Percentiles rank a stretch among this genome's conserved stretches.
Conservation (phyloP, 2,888 invertebrate genomes). For the Diadegma fenestrale region DNA sequence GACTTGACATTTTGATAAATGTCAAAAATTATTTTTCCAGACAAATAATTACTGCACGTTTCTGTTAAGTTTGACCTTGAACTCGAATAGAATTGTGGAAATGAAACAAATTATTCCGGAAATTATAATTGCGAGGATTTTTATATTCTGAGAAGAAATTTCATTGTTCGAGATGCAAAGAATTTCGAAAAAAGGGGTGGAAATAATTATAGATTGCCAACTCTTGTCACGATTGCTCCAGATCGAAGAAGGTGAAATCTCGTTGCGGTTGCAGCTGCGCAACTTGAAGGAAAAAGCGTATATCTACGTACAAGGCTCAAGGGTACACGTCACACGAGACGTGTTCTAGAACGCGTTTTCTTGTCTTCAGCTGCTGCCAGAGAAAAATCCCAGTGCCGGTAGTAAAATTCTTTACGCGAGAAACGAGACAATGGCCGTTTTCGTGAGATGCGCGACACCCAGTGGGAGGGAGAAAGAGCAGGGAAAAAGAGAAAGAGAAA, state of each 20-base stretch:
- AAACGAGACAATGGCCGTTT: constrained; percentile 66
- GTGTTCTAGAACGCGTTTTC: constrained; percentile 52
- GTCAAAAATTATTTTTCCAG: background rate
- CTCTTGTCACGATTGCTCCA: constrained; percentile 25
- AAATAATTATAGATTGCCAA: constrained; percentile 1
- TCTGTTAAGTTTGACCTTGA: background rate
- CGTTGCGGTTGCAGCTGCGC: constrained; percentile 24
- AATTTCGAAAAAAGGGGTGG: background rate
- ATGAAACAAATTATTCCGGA: background rate
- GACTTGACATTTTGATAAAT: background rate
- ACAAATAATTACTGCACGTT: background rate
- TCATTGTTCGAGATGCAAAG: background rate
- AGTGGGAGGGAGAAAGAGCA: constrained; percentile 36
- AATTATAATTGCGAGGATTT: background rate
- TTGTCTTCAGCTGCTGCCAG: constrained; percentile 58
- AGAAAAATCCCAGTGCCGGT: constrained; percentile 67
- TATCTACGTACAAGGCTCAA: constrained; percentile 55
- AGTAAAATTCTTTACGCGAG: constrained; percentile 69
- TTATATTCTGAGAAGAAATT: background rate
- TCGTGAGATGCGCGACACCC: constrained; percentile 64
- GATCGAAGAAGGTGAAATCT: constrained; percentile 4
- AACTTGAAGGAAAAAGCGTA: constrained; percentile 29
- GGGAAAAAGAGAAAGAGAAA: background rate
- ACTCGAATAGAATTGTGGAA: background rate
- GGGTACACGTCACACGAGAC: constrained; percentile 58